Evolutionary conservation across 2,888 invertebrate genomes (phyloP).

Genomic region (Spialia ferax): DNA sequence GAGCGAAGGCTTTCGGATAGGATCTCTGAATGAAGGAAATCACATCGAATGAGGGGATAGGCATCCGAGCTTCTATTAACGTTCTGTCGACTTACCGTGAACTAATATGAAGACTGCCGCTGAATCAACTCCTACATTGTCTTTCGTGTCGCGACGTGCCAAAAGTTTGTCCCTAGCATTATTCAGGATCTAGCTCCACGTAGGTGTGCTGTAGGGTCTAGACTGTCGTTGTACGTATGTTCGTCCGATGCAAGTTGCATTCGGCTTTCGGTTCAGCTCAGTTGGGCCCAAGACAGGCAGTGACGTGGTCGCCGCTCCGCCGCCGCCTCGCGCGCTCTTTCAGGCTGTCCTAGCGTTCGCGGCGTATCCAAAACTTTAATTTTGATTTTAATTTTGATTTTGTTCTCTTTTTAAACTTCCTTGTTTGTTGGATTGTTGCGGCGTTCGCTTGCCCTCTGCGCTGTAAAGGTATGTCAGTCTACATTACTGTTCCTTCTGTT

Average conservation of each 20-base stretch:
- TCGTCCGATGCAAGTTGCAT: conserved; percentile 47
- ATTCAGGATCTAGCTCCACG: neutral
- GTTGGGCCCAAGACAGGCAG: conserved; percentile 42
- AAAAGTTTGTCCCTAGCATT: neutral
- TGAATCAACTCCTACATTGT: neutral
- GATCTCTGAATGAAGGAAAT: too few relatives aligned
- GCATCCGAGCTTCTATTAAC: too few relatives aligned
- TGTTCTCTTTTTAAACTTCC: too few relatives aligned
- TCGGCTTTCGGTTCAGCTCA: conserved; percentile 1
- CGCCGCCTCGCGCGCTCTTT: conserved; percentile 49
- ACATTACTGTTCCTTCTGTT: neutral
- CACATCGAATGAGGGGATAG: too few relatives aligned
- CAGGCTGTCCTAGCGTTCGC: conserved; percentile 16
- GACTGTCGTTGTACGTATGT: conserved; percentile 23
- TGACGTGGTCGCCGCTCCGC: conserved; percentile 46
- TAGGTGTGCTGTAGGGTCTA: neutral
- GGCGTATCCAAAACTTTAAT: conserved; percentile 42
- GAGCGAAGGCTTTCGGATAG: too few relatives aligned
- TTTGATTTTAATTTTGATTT: conserved; percentile 10
- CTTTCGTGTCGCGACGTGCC: neutral
- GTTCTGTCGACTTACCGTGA: too few relatives aligned
- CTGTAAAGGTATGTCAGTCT: conserved; percentile 42
- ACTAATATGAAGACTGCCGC: too few relatives aligned
- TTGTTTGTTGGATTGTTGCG: conserved; percentile 41
- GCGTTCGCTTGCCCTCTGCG: conserved; percentile 35